Evolutionary conservation across 1,140 invertebrate species (phyloP), one percentile per base, ranked within the genome.

Genomic region (Muscidifurax raptorellus): DNA sequence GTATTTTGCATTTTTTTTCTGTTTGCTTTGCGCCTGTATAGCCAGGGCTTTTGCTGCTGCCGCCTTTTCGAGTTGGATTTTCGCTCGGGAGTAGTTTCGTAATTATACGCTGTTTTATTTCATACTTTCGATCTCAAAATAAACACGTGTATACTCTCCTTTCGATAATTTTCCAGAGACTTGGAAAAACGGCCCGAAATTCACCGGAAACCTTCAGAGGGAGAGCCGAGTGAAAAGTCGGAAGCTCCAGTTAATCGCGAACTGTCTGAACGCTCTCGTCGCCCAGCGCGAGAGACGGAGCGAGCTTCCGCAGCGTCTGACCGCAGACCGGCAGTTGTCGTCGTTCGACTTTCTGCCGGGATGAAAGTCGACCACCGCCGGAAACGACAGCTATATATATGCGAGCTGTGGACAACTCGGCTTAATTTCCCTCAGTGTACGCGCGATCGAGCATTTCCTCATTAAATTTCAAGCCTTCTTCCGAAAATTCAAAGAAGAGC

Each of bases 371-470:
- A 59, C 52, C 52, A 59, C 52, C 52, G 52, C 52, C 52, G 22
- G n/a, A n/a, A n/a, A n/a, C n/a, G n/a, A n/a, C n/a, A n/a, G 18
- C 52, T 40, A 40, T 40, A 40, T 36, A 9, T 36, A 9, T 40
- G 7, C 7, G 36, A 13, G 44, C 44, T 59, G 6, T n/a, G 22
- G 52, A n/a, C n/a, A 59, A n/a, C 52, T 59, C 52, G 52, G 18
- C 67, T 69, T 69, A 69, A 69, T 69, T 69, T 69, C 67, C 67
- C n/a, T n/a, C n/a, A n/a, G n/a, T n/a, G n/a, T n/a, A 59, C 22
- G 52, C 18, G 52, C 18, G 18, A 59, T n/a, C n/a, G 52, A 59
- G 52, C 22, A 59, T 59, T 59, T 59, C 52, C 52, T 59, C 22
- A n/a, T 59, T 59, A n/a, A 59, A n/a, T n/a, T 18, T 18, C 6